A percentile compares a stretch with the other conserved stretches of the same genome.
phyloP scores from a whole-genome alignment of 2,888 invertebrate genomes.

The Agrypnus murinus region DNA sequence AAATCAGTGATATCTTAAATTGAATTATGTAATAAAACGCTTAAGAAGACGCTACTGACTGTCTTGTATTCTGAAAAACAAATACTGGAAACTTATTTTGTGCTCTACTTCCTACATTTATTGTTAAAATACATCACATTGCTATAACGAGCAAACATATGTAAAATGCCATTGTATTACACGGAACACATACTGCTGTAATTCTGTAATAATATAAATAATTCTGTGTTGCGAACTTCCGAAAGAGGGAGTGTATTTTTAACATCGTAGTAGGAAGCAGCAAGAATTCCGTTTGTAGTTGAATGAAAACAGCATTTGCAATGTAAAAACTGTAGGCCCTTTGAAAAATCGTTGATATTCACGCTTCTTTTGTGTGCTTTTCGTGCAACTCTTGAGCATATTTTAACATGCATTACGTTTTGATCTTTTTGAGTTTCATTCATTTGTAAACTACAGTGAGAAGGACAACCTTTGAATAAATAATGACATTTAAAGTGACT shows the following conservation, averaged over 20 bases:
- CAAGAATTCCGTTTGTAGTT: conserved; percentile 18
- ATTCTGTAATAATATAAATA: no score
- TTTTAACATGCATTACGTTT: conserved; percentile 35
- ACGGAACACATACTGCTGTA: no score
- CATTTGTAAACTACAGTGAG: conserved; percentile 33
- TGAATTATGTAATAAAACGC: no score
- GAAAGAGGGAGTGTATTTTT: neutral
- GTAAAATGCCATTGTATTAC: no score
- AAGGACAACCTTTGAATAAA: conserved; percentile 33
- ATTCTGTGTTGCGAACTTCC: no score
- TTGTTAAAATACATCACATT: no score
- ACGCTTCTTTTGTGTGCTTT: conserved; percentile 34
- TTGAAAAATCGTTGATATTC: conserved; percentile 29
- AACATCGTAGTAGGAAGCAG: neutral
- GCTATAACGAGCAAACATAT: no score
- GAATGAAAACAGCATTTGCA: conserved; percentile 29
- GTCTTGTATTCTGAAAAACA: no score
- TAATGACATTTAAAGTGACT: conserved; percentile 22
- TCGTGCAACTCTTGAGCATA: conserved; percentile 30
- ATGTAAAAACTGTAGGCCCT: conserved; percentile 27
- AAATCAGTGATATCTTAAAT: no score
- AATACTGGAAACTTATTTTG: no score
- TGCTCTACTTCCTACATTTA: no score
- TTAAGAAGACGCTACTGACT: no score
- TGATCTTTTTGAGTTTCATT: conserved; percentile 31